Evolutionary conservation across 2,888 invertebrate genomes (phyloP), one percentile per base, ranked within the genome.

Genomic region (Hypomecis punctinalis): DNA sequence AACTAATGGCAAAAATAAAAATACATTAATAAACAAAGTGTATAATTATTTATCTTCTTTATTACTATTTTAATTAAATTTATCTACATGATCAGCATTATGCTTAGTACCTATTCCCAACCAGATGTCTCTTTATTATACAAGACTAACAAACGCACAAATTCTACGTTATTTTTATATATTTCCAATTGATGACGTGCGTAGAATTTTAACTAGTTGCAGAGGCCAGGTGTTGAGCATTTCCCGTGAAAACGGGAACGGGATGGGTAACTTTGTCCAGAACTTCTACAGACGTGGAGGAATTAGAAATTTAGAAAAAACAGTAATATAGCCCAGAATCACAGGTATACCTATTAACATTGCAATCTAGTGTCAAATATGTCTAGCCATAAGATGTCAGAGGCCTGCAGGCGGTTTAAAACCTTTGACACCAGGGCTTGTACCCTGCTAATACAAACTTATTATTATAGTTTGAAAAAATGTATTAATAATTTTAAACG

Each of bases 201-300:
- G 57, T 61, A 66, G 70, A 70, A 70, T 70, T 75, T 72, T 69
- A 73, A 73, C 71, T 72, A 66, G 62, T 5, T 49, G 36, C 49
- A 66, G 3, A 2, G 3, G 1, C 76, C 89, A 88, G 88, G 84
- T 88, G 88, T 75, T 66, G 67, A 52, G 59, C 76, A 81, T 87
- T 89, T 87, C 86, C 80, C 82, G 85, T 81, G 85, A 81, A 78
- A 77, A 74, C 73, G 67, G 78, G 82, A 77, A 74, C 73, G 67
- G 78, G 82, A 81, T 81, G 81, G 13, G 7, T n/a, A 9, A 5
- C 4, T n/a, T 35, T 64, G 51, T 64, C 36, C 55, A 36, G 37
- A 6, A 59, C 10, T 39, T 5, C 0, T 33, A 47, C 37, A 45
- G 59, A 49, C 63, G 5, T 42, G 11, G 10, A 10, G 39, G 7